Conservation (phyloP, 1,140 invertebrate species). For the Goniozus legneri region DNA sequence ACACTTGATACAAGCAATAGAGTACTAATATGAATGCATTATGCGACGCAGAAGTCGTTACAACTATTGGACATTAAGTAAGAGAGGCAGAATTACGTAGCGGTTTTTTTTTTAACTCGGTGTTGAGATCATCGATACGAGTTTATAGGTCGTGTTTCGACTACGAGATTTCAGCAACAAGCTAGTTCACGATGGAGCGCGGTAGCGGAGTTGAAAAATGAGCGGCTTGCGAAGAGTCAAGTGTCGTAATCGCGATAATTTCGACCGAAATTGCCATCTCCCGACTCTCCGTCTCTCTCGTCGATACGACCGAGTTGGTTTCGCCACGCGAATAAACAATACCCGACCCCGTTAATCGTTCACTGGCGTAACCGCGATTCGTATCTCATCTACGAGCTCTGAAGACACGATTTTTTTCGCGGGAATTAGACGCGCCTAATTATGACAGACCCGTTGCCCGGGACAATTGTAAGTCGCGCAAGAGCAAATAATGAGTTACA, state of each 20-base stretch:
- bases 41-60: no score
- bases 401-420: constrained; percentile 30
- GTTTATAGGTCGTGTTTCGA: no score
- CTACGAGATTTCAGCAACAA: no score
- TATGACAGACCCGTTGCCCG: constrained; percentile 29
- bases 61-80: no score
- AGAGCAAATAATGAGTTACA: constrained; percentile 16
- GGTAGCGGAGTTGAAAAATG: not conserved
- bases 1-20: no score
- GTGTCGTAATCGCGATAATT: constrained; percentile 15
- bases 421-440: constrained; percentile 37
- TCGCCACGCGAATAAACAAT: constrained; percentile 20
- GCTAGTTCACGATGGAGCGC: no score
- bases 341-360: constrained; percentile 43
- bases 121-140: no score
- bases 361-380: constrained; percentile 34
- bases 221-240: not conserved
- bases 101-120: no score
- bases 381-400: constrained; percentile 35
- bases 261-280: constrained; percentile 14
- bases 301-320: constrained; percentile 8
- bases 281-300: constrained; percentile 9
- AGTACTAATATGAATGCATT: no score
- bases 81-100: no score
- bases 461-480: constrained; percentile 17